Evolutionary conservation across 1,140 invertebrate genomes (phyloP).

Genomic region (Solen grandis): DNA sequence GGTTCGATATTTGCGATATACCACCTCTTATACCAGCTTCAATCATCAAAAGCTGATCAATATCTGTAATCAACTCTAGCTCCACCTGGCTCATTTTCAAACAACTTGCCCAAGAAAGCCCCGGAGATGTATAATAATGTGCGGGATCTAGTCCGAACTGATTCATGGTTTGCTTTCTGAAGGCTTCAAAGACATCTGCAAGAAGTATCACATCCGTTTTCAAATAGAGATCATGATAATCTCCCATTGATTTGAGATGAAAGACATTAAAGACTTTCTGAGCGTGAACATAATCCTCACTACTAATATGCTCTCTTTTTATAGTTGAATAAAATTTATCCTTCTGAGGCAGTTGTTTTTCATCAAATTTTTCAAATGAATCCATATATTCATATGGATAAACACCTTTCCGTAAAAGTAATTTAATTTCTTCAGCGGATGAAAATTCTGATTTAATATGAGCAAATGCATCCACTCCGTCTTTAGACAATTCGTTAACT

Average conservation of each 20-base stretch:
- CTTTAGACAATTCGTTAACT: conserved; percentile 28
- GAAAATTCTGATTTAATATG: conserved; percentile 17
- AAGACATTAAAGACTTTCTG: conserved; percentile 33
- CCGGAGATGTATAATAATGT: conserved; percentile 59
- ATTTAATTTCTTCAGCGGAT: not conserved
- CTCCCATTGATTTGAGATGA: conserved; percentile 10
- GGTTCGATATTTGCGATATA: conserved; percentile 17
- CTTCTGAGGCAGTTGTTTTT: conserved; percentile 3
- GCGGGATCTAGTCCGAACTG: conserved; percentile 41
- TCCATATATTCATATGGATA: too few relatives aligned
- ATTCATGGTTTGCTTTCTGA: conserved; percentile 12
- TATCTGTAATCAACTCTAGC: conserved; percentile 54
- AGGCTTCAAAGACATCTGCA: conserved; percentile 53
- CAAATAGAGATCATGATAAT: conserved; percentile 55
- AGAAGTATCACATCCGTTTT: conserved; percentile 55
- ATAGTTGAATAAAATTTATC: conserved; percentile 33
- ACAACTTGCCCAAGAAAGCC: conserved; percentile 58
- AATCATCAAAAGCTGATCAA: conserved; percentile 38
- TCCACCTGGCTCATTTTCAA: conserved; percentile 64
- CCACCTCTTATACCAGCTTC: conserved; percentile 43
- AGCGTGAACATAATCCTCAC: conserved; percentile 50
- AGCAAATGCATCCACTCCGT: conserved; percentile 16
- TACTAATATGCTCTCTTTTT: conserved; percentile 11
- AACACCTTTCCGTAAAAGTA: too few relatives aligned
- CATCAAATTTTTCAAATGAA: conserved; percentile 27